Percentiles rank a stretch among this genome's conserved stretches.
Conservation (phyloP, 2,797 vertebrate genomes). For the Sphenopsis melanotis region DNA sequence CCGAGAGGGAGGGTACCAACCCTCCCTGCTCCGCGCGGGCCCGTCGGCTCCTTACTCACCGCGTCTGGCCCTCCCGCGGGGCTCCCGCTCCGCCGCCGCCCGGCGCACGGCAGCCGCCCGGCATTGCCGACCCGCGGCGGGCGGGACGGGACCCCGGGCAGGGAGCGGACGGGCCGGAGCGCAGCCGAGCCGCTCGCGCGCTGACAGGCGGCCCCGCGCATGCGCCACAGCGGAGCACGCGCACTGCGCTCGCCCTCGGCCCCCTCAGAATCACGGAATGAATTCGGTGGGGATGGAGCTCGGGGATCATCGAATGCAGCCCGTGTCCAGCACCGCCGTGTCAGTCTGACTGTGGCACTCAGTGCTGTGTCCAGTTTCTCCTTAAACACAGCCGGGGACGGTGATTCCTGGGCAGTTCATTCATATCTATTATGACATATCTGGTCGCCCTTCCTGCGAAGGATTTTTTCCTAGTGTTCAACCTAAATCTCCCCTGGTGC, state of each 20-base stretch:
- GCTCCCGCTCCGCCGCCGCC: background rate
- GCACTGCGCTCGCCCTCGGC: background rate
- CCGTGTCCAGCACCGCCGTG: fast-evolving
- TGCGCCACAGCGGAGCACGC: background rate
- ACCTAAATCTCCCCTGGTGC: fast-evolving
- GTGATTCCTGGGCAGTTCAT: background rate
- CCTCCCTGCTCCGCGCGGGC: background rate
- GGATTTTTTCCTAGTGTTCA: background rate
- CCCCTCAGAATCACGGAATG: fast-evolving
- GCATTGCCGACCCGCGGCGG: background rate
- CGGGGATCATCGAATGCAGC: fast-evolving
- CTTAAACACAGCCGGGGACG: no score
- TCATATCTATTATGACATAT: no score
- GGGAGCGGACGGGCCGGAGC: fast-evolving
- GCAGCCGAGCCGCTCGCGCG: fast-evolving
- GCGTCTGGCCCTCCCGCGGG: background rate
- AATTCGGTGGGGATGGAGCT: fast-evolving
- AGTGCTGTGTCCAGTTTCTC: fast-evolving
- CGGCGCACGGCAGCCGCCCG: fast-evolving
- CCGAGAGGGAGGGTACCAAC: no score
- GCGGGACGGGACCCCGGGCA: fast-evolving
- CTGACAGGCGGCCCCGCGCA: background rate
- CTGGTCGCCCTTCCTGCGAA: background rate
- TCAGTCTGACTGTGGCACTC: fast-evolving
- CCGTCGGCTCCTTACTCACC: background rate